Evolutionary conservation across 2,797 vertebrate species (phyloP), one percentile per base, ranked within the genome.

Genomic region (Erethizon dorsatum): DNA sequence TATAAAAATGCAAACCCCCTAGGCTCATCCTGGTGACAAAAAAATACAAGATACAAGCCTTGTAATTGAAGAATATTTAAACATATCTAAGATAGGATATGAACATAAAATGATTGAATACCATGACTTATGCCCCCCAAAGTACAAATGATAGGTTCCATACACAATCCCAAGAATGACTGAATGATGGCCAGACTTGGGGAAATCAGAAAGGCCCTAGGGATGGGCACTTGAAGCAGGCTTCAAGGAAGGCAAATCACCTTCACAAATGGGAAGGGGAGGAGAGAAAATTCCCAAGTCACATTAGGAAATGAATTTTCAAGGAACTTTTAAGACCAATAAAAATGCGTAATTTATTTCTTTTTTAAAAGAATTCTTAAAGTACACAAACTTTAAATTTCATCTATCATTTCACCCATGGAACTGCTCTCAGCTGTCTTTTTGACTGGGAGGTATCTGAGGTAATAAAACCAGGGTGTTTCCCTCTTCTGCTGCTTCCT

Each of bases 311-410:
- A 18, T 33, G 8, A 93, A 90, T 75, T 79, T 80, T 89, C 20
- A 94, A 79, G 26, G 47, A 93, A 90, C 10, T 78, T 47, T n/a
- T 67, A 85, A 85, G 22, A 73, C 9, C 14, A 52, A 4, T 33
- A 83, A 65, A 95, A 92, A 6, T 6, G 82, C 9, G 71, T 56
- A 50, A 12, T 37, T 89, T 87, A 57, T 41, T 86, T 80, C 65
- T 90, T 61, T 54, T 97, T 91, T 71, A 13, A 85, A 41, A 37
- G 45, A 61, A 54, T 84, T 1, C 52, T 84, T 83, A 41, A 83
- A 85, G 65, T 80, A 71, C 5, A 69, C 22, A 82, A 37, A 84
- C 13, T 52, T 2, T 91, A 71, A 50, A 50, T 71, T 52, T 52
- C 77, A n/a, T 77, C 50, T 83, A 37, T 87, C 1, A 88, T 59